phyloP scores from a whole-genome alignment of 2,113 vertebrate genomes.

The Axis porcinus region DNA sequence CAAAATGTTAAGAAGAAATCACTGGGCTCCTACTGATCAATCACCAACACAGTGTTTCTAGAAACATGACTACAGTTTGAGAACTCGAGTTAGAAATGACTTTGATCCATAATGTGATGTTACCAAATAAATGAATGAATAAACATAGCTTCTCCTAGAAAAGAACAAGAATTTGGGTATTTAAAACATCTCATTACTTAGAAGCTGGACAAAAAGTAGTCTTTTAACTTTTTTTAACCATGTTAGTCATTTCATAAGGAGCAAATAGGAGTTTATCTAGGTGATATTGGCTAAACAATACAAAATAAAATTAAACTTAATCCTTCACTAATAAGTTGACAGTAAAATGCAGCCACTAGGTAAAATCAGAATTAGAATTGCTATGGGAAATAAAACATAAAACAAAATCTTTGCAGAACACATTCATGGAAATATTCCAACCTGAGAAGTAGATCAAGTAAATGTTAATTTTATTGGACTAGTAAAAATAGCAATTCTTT shows the following conservation, averaged over 20 bases:
- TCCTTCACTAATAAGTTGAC: not conserved
- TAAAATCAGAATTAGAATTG: not conserved
- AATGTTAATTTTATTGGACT: not conserved
- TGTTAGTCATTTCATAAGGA: not conserved
- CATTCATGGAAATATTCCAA: not conserved
- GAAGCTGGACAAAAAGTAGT: slow-evolving; percentile 4
- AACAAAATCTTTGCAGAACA: not conserved
- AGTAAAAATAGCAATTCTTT: not conserved
- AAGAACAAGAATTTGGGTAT: not conserved
- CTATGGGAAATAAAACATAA: not conserved
- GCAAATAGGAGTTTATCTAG: not conserved
- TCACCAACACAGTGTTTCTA: not conserved
- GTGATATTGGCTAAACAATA: not conserved
- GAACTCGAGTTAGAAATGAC: not conserved
- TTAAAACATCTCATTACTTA: slow-evolving; percentile 12
- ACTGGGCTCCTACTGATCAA: not conserved
- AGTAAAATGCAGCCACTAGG: not conserved
- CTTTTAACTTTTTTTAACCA: not conserved
- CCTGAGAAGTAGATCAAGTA: not conserved
- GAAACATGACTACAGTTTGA: not conserved
- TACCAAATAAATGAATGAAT: slow-evolving; percentile 5
- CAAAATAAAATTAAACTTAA: slow-evolving; percentile 35
- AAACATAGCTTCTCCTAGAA: not conserved
- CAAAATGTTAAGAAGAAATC: not conserved
- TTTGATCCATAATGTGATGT: not conserved